phyloP scores from a whole-genome alignment of 2,113 vertebrate genomes.

The Tiliqua scincoides region DNA sequence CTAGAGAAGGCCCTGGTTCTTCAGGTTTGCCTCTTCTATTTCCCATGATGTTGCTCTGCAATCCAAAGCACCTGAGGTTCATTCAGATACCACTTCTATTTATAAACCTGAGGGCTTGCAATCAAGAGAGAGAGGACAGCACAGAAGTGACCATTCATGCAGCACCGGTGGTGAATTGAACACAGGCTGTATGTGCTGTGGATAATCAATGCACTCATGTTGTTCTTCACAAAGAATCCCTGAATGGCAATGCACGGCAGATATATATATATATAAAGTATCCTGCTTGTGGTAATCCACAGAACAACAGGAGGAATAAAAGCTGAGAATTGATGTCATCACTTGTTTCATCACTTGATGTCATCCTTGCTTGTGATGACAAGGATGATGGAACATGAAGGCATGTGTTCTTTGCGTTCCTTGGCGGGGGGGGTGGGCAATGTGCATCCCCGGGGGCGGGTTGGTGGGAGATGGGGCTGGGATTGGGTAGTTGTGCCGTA shows the following conservation, averaged over 20 bases:
- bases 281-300: not conserved
- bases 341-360: no score
- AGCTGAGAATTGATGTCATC: not conserved
- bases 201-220: slow-evolving; percentile 8
- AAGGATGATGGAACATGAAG: not conserved
- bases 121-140: not conserved
- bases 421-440: no score
- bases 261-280: not conserved
- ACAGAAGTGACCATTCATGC: not conserved
- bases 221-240: not conserved
- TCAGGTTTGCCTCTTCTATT: not conserved
- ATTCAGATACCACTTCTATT: not conserved
- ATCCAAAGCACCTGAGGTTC: not conserved
- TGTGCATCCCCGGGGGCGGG: no score
- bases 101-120: not conserved
- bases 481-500: no score
- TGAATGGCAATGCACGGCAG: not conserved
- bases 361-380: not conserved
- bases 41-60: not conserved
- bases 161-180: not conserved
- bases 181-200: not conserved
- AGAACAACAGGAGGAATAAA: not conserved
- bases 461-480: no score
- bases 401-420: not conserved
- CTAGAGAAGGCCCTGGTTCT: not conserved